These are phyloP conservation scores for Coreius guichenoti DNA, from an alignment of 2,797 vertebrate species.

Conservation along the genomic window DNA sequence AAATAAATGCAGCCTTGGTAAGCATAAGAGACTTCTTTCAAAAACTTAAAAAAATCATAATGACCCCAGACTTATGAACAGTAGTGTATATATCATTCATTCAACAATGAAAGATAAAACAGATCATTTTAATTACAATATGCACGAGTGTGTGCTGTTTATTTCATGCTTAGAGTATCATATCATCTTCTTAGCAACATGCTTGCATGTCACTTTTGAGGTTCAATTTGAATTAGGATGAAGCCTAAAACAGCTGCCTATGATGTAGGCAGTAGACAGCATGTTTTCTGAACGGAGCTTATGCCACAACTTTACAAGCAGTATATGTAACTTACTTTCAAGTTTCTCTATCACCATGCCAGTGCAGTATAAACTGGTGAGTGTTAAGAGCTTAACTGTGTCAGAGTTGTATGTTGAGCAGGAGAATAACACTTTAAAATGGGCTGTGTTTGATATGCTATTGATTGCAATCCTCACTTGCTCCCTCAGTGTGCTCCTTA, in stretches of 20 bases:
- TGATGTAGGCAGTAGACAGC: not conserved
- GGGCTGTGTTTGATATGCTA: not conserved
- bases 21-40: not conserved
- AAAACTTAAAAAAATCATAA: not conserved
- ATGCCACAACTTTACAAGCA: not conserved
- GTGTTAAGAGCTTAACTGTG: slow-evolving; percentile 3
- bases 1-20: not conserved
- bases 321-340: not conserved
- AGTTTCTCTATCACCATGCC: not conserved
- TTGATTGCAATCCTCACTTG: slow-evolving; percentile 8
- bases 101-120: not conserved
- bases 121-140: not conserved
- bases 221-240: not conserved
- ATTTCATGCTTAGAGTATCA: not conserved
- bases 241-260: not conserved
- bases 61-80: not conserved
- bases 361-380: not conserved
- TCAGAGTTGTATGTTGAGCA: slow-evolving; percentile 18
- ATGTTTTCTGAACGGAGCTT: not conserved
- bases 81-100: not conserved
- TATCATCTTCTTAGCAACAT: not conserved
- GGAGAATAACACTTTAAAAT: not conserved
- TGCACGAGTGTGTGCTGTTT: not conserved
- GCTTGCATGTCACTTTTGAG: not conserved
- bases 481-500: not conserved